phyloP scores from a whole-genome alignment of 2,797 vertebrate genomes.

The Acanthurus lineatus region DNA sequence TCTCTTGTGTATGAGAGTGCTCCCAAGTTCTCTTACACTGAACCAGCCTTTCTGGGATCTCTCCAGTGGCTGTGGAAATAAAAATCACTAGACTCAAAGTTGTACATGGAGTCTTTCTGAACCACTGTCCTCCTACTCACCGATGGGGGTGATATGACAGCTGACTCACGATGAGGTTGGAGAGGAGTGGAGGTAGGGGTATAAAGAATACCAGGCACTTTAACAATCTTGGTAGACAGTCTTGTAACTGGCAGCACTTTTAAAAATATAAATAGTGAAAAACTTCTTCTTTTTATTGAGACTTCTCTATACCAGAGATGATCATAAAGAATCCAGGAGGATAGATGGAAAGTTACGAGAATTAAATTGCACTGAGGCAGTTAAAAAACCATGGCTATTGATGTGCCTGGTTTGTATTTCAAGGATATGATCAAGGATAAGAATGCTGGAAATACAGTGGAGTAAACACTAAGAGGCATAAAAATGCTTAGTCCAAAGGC shows the following conservation, averaged over 20 bases:
- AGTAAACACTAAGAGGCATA: constrained; percentile 24
- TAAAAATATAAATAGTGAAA: constrained; percentile 7
- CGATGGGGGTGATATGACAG: constrained; percentile 24
- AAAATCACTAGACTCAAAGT: constrained; percentile 13
- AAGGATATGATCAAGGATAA: constrained; percentile 18
- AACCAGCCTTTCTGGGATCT: neutral
- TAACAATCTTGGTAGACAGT: constrained; percentile 45
- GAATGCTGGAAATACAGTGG: neutral
- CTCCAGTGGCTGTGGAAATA: constrained; percentile 11
- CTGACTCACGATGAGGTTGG: constrained; percentile 25
- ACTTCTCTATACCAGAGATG: neutral
- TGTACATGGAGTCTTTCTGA: constrained; percentile 7
- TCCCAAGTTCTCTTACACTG: constrained; percentile 1
- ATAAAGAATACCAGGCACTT: constrained; percentile 2
- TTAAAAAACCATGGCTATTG: constrained; percentile 24
- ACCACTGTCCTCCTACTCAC: constrained; percentile 16
- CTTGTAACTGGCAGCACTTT: constrained; percentile 25
- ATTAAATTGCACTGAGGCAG: constrained; percentile 37
- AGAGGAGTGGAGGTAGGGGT: constrained; percentile 16
- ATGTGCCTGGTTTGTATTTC: constrained; percentile 36
- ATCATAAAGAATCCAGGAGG: constrained; percentile 43
- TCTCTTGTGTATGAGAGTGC: neutral
- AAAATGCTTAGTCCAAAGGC: constrained; percentile 35
- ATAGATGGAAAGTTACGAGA: constrained; percentile 43
- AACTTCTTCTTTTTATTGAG: neutral